Base-by-base conservation (phyloP, 2,113 vertebrate genomes). In the Addax nasomaculatus region DNA sequence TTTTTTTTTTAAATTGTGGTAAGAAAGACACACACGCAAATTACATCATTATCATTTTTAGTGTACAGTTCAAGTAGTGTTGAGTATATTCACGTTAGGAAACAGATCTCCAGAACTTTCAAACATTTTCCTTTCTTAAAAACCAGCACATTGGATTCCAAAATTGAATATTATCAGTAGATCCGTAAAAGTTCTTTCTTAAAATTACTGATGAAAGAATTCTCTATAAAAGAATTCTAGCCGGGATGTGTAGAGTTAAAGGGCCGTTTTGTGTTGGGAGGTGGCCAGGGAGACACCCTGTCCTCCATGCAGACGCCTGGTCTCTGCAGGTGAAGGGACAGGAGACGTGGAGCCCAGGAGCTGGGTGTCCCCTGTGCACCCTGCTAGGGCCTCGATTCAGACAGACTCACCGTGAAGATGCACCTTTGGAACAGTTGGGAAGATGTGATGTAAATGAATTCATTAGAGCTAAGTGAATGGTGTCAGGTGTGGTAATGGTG, bases 231-330 rank as follows among this genome's bases (percentile, higher is more conserved):
- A 95, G 23, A 47, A 57, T 25, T 67, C 58, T 5, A 25, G 49
- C 57, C 1, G 30, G 57, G 55, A 80, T 15, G 67, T 79, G 25
- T 58, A 53, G 67, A 57, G 15, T 55, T 55, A 51, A 27, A 90
- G 73, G 64, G 19, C 45, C 17, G 0, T n/a, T 36, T 39, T 23
- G 9, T 1, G 0, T 36, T 3, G 0, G 17, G 15, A 23, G 25
- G 51, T 0, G 16, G 36, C 7, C 5, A 58, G 91, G 57, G n/a
- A 43, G 70, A 73, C 2, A 2, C 10, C 25, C 78, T 45, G 45
- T 80, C 70, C 47, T 49, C 6, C 11, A 16, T 21, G 11, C 25
- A 55, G 57, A 67, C 5, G 8, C 29, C 47, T 21, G 51, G 14
- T 70, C 29, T 67, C 76, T 85, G 8, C 23, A 23, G 30, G 33